A percentile compares a stretch with the other conserved stretches of the same genome.
phyloP scores from a whole-genome alignment of 2,888 invertebrate genomes.

The Aporophyla lueneburgensis region DNA sequence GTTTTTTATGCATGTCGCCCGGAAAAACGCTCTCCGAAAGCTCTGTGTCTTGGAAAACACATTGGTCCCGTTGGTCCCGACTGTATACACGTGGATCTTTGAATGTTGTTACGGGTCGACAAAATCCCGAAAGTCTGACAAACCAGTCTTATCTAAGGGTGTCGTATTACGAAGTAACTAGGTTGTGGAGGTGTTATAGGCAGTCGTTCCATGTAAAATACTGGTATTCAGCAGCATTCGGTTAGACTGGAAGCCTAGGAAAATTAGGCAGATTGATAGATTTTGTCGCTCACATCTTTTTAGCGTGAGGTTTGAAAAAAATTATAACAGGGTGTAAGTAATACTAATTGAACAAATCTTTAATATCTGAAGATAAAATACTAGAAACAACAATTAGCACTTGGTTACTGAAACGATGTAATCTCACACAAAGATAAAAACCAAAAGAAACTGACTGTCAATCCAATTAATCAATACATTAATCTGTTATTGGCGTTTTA shows the following conservation, averaged over 20 bases:
- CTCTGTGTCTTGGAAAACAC: too few species aligned
- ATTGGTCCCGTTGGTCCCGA: too few species aligned
- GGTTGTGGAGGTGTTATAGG: too few species aligned
- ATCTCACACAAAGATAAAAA: background rate
- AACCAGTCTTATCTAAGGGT: too few species aligned
- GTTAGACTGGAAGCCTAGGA: too few species aligned
- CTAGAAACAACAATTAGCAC: background rate
- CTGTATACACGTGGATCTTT: too few species aligned
- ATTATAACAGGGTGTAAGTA: background rate
- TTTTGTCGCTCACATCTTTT: background rate
- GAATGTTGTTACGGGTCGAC: too few species aligned
- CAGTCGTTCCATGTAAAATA: too few species aligned
- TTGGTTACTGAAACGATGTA: background rate
- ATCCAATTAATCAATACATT: slow-evolving; percentile 84
- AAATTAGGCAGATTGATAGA: too few species aligned
- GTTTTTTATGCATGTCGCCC: background rate
- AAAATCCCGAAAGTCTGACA: too few species aligned
- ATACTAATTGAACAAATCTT: background rate
- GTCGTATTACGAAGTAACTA: too few species aligned
- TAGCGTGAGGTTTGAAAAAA: background rate
- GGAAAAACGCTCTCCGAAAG: background rate
- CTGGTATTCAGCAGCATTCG: too few species aligned
- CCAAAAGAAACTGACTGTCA: slow-evolving; percentile 35
- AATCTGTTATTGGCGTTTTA: slow-evolving; percentile 90
- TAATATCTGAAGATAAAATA: background rate